Evolutionary conservation across 2,113 vertebrate species (phyloP), one percentile per base, ranked within the genome.

Genomic region (Oryzias woworae): DNA sequence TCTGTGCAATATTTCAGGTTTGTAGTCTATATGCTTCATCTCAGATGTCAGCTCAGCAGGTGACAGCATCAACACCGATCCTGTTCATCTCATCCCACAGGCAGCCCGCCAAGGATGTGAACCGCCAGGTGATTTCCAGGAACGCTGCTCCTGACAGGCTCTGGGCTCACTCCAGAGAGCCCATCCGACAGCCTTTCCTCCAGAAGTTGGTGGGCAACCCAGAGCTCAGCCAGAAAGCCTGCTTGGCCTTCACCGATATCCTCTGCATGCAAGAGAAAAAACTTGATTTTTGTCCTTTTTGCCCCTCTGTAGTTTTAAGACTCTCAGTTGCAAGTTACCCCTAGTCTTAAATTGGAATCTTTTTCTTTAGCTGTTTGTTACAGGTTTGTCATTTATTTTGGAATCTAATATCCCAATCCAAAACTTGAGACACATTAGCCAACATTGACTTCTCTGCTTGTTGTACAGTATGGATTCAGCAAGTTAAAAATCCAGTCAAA

Each of bases 161-260:
- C 44, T 99, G 97, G 97, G 90, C 75, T 24, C 87, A 92, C 75
- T 95, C 94, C 3, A 85, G 90, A 18, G 97, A 98, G 78, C 97
- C 97, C 0, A 80, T 99, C 71, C 93, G 92, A 65, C 95, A 95
- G 85, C 95, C 97, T 0, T 85, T 99, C 51, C 93, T 98, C 65
- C 93, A 91, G 80, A 91, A 73, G 14, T 90, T 95, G 0, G 82
- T 90, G 2, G 87, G 87, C 46, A 92, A 90, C 14, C 14, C 90
- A 0, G 94, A 95, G 36, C 82, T 96, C 62, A 89, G 92, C 72
- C 94, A 96, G 22, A 68, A 87, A n/a, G 94, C 96, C 59, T 97
- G 94, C 72, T 93, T 94, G 81, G 90, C 92, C 58, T 99, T 98
- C 84, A 94, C 73, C 26, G 95, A 99, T 99, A 99, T 98, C 96